phyloP scores from a whole-genome alignment of 1,140 invertebrate species.

The Euura saliciscinereae region DNA sequence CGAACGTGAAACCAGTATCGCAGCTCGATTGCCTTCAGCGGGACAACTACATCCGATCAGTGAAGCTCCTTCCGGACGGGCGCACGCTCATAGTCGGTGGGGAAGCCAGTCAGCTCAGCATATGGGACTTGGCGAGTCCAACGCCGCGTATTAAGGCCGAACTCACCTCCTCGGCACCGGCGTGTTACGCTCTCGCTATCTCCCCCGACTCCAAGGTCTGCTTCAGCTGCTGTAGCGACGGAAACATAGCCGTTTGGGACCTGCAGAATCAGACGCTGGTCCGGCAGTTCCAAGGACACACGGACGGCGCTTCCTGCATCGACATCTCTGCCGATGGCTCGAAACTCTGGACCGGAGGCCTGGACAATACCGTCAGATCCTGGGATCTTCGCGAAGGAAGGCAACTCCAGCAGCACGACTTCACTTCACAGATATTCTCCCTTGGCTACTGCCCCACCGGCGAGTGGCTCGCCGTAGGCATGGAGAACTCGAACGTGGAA shows the following conservation, averaged over 20 bases:
- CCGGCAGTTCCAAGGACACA: slow-evolving; percentile 91
- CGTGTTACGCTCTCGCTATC: slow-evolving; percentile 90
- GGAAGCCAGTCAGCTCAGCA: slow-evolving; percentile 87
- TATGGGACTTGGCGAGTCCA: slow-evolving; percentile 86
- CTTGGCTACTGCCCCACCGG: slow-evolving; percentile 97
- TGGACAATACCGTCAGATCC: slow-evolving; percentile 92
- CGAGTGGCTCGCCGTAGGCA: slow-evolving; percentile 98
- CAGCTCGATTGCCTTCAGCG: slow-evolving; percentile 85
- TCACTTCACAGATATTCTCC: slow-evolving; percentile 90
- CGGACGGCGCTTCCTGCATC: slow-evolving; percentile 96
- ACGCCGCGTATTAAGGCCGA: slow-evolving; percentile 92
- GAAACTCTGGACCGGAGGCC: slow-evolving; percentile 95
- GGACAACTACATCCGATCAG: slow-evolving; percentile 91
- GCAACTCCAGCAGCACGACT: slow-evolving; percentile 89
- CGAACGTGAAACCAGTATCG: slow-evolving; percentile 75
- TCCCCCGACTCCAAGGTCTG: slow-evolving; percentile 92
- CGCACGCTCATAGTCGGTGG: slow-evolving; percentile 91
- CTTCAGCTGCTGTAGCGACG: slow-evolving; percentile 97
- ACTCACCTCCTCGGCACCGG: slow-evolving; percentile 90
- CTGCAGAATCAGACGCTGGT: slow-evolving; percentile 93
- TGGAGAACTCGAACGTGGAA: slow-evolving; percentile 98
- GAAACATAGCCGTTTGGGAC: slow-evolving; percentile 97
- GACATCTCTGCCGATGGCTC: slow-evolving; percentile 95
- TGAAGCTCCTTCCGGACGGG: slow-evolving; percentile 90
- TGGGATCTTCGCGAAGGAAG: slow-evolving; percentile 93